A percentile compares a stretch with the other conserved stretches of the same genome.
These are phyloP conservation scores for Theretra japonica DNA, from an alignment of 2,888 invertebrate species.

Conservation along the genomic window DNA sequence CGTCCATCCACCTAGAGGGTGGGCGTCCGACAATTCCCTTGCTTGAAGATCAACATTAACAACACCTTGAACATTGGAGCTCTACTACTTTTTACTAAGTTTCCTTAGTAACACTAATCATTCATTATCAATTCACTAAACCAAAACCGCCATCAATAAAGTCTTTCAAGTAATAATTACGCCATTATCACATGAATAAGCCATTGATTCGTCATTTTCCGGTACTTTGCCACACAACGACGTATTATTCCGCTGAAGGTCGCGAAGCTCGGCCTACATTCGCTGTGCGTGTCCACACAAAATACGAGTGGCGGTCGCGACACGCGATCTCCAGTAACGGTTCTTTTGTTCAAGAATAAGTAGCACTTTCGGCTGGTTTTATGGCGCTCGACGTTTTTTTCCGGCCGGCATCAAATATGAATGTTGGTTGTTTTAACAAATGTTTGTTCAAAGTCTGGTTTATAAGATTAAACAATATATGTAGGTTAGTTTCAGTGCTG, in stretches of 20 bases:
- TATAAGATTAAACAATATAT: neutral
- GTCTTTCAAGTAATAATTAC: conserved; percentile 30
- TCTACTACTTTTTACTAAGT: too few relatives aligned
- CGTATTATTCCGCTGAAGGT: conserved; percentile 24
- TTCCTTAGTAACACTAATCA: too few relatives aligned
- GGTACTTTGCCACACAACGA: conserved; percentile 51
- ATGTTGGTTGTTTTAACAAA: neutral
- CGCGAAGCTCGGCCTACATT: conserved; percentile 23
- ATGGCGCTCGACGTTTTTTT: conserved; percentile 5
- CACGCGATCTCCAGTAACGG: conserved; percentile 53
- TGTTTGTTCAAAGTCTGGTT: neutral
- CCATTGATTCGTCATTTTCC: conserved; percentile 51
- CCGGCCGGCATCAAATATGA: conserved; percentile 17
- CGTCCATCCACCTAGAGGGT: too few relatives aligned
- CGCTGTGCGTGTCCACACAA: conserved; percentile 52
- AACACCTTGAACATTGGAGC: too few relatives aligned
- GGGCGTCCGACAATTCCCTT: too few relatives aligned
- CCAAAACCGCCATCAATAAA: neutral
- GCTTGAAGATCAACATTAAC: too few relatives aligned
- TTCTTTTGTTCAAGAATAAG: conserved; percentile 54
- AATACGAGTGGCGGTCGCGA: conserved; percentile 46
- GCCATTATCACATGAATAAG: conserved; percentile 45
- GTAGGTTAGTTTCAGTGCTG: too few relatives aligned
- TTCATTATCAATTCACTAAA: conserved; percentile 5
- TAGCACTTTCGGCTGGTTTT: conserved; percentile 45